These are phyloP conservation scores for Troilus luridus DNA, from an alignment of 2,888 invertebrate genomes.

Conservation along the genomic window DNA sequence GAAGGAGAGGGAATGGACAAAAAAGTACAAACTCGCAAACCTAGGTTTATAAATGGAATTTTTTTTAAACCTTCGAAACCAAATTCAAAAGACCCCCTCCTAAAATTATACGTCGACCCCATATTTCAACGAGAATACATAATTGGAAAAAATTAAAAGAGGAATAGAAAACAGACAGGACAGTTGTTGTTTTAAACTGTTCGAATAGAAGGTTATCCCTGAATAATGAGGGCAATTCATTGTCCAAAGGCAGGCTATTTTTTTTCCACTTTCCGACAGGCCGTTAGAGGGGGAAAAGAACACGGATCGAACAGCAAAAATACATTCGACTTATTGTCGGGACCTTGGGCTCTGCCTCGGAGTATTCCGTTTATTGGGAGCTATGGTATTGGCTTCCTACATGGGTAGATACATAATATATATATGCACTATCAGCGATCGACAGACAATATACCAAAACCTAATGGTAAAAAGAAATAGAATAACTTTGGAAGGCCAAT, in stretches of 20 bases:
- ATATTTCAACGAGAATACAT: not conserved
- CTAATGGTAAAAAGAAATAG: no score
- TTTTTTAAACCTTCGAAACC: not conserved
- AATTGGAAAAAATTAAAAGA: not conserved
- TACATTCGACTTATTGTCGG: not conserved
- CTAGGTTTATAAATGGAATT: not conserved
- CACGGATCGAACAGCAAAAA: not conserved
- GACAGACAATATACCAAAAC: no score
- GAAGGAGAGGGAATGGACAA: no score
- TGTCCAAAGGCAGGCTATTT: not conserved
- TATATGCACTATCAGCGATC: not conserved
- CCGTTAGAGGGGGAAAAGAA: not conserved
- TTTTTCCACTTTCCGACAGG: not conserved
- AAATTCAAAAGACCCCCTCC: not conserved
- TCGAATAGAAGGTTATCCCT: not conserved
- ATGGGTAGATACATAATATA: not conserved
- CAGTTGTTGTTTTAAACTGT: not conserved
- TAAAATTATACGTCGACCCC: not conserved
- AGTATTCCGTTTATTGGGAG: not conserved
- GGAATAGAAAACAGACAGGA: not conserved
- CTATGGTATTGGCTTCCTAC: not conserved
- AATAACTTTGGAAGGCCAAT: no score
- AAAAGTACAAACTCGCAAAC: not conserved
- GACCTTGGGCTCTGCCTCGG: conserved; percentile 17
- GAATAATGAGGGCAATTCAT: conserved; percentile 45